These are phyloP conservation scores for Sebastes steindachneri DNA, from an alignment of 2,797 vertebrate genomes.

Conservation along the genomic window DNA sequence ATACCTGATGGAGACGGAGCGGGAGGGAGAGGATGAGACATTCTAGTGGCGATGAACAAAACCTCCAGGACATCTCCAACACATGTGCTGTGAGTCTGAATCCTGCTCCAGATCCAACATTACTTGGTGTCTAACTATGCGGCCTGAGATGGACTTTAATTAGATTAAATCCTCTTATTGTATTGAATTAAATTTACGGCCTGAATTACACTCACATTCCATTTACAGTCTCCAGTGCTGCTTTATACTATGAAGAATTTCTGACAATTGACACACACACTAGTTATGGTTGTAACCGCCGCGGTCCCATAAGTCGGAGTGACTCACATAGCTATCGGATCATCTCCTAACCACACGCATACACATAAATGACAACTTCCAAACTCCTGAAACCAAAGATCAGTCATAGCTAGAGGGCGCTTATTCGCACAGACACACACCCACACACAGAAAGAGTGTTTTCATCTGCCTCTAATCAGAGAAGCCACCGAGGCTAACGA, in stretches of 20 bases:
- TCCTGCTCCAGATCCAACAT: slow-evolving; percentile 50
- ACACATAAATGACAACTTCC: slow-evolving; percentile 56
- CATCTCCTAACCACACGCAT: slow-evolving; percentile 65
- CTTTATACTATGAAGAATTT: slow-evolving; percentile 34
- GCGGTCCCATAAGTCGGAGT: slow-evolving; percentile 62
- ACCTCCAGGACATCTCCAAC: slow-evolving; percentile 49
- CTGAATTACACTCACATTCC: slow-evolving; percentile 53
- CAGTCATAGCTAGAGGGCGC: slow-evolving; percentile 48
- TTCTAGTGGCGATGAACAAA: slow-evolving; percentile 42
- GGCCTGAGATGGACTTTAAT: slow-evolving; percentile 53
- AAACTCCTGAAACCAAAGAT: slow-evolving; percentile 62
- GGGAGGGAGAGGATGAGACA: slow-evolving; percentile 35
- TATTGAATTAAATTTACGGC: slow-evolving; percentile 50
- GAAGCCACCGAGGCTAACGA: slow-evolving; percentile 59
- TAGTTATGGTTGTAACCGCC: slow-evolving; percentile 57
- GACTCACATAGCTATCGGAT: slow-evolving; percentile 69
- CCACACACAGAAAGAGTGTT: slow-evolving; percentile 16
- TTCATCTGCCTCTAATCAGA: slow-evolving; percentile 75
- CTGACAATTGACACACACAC: slow-evolving; percentile 37
- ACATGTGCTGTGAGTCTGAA: slow-evolving; percentile 54
- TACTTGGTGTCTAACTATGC: slow-evolving; percentile 71
- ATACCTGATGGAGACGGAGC: slow-evolving; percentile 35
- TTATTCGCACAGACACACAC: slow-evolving; percentile 10
- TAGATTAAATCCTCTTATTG: slow-evolving; percentile 53
- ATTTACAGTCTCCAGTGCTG: slow-evolving; percentile 28